phyloP scores from a whole-genome alignment of 2,888 invertebrate genomes.

The Lordiphosa fenestrarum region DNA sequence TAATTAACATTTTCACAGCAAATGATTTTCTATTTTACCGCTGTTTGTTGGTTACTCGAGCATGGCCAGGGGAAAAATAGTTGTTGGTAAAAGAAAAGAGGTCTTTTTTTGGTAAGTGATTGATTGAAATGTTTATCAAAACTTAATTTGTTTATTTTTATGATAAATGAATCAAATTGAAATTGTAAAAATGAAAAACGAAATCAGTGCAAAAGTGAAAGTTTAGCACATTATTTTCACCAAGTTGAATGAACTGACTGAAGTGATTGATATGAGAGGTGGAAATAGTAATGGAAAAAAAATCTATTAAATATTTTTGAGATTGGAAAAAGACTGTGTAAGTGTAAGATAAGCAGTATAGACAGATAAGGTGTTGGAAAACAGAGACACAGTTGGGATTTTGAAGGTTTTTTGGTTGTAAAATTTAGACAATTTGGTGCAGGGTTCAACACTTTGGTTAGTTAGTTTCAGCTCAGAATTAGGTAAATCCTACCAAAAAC shows the following conservation, averaged over 20 bases:
- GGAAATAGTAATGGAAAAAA: conserved; percentile 11
- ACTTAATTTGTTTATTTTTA: conserved; percentile 32
- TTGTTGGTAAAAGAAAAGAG: conserved; percentile 2
- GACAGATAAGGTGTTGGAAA: too few relatives aligned
- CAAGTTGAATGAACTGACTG: conserved; percentile 26
- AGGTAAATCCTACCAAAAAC: too few relatives aligned
- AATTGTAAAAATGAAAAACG: conserved; percentile 33
- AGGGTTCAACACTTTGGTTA: too few relatives aligned
- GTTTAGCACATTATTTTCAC: conserved; percentile 45
- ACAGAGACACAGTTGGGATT: too few relatives aligned
- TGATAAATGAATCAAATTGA: conserved; percentile 13
- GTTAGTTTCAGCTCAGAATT: too few relatives aligned
- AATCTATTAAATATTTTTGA: too few relatives aligned
- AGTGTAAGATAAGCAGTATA: too few relatives aligned
- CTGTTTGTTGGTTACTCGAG: conserved; percentile 23
- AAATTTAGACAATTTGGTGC: too few relatives aligned
- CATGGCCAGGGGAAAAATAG: conserved; percentile 20
- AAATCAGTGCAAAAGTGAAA: conserved; percentile 52
- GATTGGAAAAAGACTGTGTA: too few relatives aligned
- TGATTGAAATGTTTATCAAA: conserved; percentile 28
- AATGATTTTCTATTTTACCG: conserved; percentile 33
- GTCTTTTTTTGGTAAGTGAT: conserved; percentile 9
- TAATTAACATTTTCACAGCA: conserved; percentile 38
- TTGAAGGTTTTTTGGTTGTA: too few relatives aligned
- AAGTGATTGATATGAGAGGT: conserved; percentile 2